Evolutionary conservation across 2,113 vertebrate genomes (phyloP), one percentile per base, ranked within the genome.

Genomic region (Plecturocebus donacophilus): DNA sequence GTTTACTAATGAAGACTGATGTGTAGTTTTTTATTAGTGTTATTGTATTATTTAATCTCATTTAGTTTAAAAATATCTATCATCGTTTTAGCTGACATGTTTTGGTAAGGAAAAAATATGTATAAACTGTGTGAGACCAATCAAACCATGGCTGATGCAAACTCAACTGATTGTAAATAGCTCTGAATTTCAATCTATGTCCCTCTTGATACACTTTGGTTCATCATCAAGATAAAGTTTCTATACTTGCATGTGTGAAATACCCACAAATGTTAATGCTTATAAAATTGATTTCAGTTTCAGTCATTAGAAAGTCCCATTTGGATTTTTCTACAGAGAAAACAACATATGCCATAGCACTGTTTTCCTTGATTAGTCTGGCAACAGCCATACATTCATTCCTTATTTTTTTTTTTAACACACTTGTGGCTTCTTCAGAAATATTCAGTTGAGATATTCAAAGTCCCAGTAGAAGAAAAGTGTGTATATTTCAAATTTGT

Each of bases 211-310:
- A 82, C 45, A 61, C 20, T 89, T 88, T 84, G 14, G 77, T 93
- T 96, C 38, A 83, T 8, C 30, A 66, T 73, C 66, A 87, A 90
- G 84, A 70, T 82, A 95, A 92, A 71, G 68, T 16, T 47, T 95
- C 49, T 95, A 13, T 38, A 54, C 40, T 64, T 92, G 54, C 14
- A 54, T 56, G 61, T 87, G 45, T 35, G 56, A 89, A 91, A 76
- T 66, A 95, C 35, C 30, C 80, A 96, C 80, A 56, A 61, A 61
- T 82, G 93, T 94, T 97, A 98, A 97, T 96, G 56, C 79, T n/a
- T 84, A 85, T 95, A 76, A 97, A 97, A 97, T 97, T 97, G 95
- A 95, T 97, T 96, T 97, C 91, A 70, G 76, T 77, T 66, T 90
- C 64, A 87, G 71, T 88, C 79, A 95, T 90, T 70, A 73, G n/a